phyloP scores from a whole-genome alignment of 2,888 invertebrate species.

The Perizoma affinitatum region DNA sequence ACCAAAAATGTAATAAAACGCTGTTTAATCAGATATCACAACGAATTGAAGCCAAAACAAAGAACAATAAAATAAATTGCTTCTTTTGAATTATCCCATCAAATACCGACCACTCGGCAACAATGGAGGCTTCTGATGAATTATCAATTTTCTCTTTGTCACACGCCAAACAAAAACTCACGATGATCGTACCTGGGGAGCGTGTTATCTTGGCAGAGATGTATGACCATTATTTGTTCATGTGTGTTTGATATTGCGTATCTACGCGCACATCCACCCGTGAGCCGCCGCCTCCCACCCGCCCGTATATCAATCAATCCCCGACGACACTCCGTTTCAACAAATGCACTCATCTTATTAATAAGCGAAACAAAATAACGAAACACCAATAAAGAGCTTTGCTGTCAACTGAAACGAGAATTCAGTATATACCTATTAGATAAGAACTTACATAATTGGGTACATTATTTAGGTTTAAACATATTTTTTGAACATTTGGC shows the following conservation, averaged over 20 bases:
- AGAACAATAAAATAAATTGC: conserved; percentile 64
- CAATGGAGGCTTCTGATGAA: conserved; percentile 71
- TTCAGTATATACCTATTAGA: too few relatives aligned
- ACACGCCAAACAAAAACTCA: conserved; percentile 75
- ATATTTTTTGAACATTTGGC: neutral
- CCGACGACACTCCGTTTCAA: conserved; percentile 59
- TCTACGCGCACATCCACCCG: conserved; percentile 45
- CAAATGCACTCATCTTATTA: conserved; percentile 51
- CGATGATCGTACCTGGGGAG: conserved; percentile 71
- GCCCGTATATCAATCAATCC: conserved; percentile 66
- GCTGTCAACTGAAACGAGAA: neutral
- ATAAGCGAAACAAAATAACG: conserved; percentile 42
- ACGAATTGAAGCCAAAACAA: conserved; percentile 55
- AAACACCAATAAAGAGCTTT: conserved; percentile 2
- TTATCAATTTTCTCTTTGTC: conserved; percentile 79
- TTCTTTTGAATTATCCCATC: conserved; percentile 66
- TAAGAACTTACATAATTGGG: too few relatives aligned
- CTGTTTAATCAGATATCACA: conserved; percentile 38
- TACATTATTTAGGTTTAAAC: too few relatives aligned
- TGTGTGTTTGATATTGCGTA: conserved; percentile 59
- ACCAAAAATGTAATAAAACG: conserved; percentile 40
- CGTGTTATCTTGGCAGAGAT: conserved; percentile 79
- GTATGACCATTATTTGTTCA: conserved; percentile 75
- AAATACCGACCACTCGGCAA: conserved; percentile 63
- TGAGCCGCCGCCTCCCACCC: conserved; percentile 45